A percentile compares a stretch with the other conserved stretches of the same genome.
phyloP scores from a whole-genome alignment of 37 sponge, comb jelly and placozoan species.

The Chondrilla cf. caribensis region DNA sequence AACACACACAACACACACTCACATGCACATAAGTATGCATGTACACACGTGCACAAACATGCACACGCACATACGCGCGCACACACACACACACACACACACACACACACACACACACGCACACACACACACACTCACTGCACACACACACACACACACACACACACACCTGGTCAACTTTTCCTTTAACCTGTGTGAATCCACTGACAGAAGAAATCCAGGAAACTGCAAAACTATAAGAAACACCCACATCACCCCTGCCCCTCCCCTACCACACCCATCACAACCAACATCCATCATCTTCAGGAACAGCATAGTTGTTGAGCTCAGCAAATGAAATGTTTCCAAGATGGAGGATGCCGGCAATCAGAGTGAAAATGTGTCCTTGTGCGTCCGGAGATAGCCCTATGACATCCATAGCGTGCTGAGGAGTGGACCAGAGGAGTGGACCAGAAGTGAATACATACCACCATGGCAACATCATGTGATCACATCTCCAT shows the following conservation, averaged over 20 bases:
- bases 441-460: background rate
- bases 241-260: too few species aligned
- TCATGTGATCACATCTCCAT: too few species aligned
- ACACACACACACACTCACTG: too few species aligned
- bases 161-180: slow-evolving; percentile 68
- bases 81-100: background rate
- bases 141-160: too few species aligned
- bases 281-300: slow-evolving; percentile 91
- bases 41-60: too few species aligned
- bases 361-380: slow-evolving; percentile 84
- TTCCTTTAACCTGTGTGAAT: slow-evolving; percentile 63
- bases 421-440: slow-evolving; percentile 59
- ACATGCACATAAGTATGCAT: too few species aligned
- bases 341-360: slow-evolving; percentile 93
- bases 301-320: slow-evolving; percentile 89
- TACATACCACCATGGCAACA: too few species aligned
- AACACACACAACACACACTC: too few species aligned
- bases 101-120: background rate
- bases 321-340: slow-evolving; percentile 87
- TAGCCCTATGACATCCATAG: slow-evolving; percentile 93
- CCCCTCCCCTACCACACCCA: background rate
- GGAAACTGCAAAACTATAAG: slow-evolving; percentile 90
- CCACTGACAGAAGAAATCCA: slow-evolving; percentile 85
- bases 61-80: background rate
- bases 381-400: slow-evolving; percentile 64